Conservation (phyloP, 2,797 vertebrate species). For the Hephaestus fuliginosus region DNA sequence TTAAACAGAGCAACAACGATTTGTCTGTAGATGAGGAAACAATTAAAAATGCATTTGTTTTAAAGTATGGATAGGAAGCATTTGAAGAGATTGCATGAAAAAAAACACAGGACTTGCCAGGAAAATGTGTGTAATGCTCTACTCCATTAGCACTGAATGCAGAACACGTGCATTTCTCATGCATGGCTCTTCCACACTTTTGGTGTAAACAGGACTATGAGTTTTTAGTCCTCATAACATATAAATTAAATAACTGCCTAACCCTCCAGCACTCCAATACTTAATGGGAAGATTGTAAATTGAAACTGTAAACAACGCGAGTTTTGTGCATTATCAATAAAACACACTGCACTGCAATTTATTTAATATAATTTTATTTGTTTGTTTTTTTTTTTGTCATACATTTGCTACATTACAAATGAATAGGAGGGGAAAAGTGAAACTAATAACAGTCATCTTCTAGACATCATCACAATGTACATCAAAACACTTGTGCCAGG, state of each 20-base stretch:
- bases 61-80: neutral
- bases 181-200: neutral
- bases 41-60: neutral
- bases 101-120: neutral
- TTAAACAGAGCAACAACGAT: neutral
- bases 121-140: neutral
- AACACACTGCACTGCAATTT: neutral
- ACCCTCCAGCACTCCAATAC: neutral
- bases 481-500: neutral
- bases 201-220: neutral
- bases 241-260: neutral
- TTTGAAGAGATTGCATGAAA: neutral
- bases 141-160: neutral
- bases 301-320: neutral
- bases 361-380: slow-evolving; percentile 9
- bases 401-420: neutral
- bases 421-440: neutral
- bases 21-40: neutral
- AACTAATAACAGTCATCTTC: too few relatives aligned
- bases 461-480: too few relatives aligned
- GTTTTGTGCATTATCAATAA: neutral
- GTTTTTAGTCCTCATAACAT: neutral
- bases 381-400: neutral
- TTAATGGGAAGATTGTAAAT: neutral
- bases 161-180: neutral